Conservation (phyloP, 2,113 vertebrate species). For the Corythornis madagascariensis region DNA sequence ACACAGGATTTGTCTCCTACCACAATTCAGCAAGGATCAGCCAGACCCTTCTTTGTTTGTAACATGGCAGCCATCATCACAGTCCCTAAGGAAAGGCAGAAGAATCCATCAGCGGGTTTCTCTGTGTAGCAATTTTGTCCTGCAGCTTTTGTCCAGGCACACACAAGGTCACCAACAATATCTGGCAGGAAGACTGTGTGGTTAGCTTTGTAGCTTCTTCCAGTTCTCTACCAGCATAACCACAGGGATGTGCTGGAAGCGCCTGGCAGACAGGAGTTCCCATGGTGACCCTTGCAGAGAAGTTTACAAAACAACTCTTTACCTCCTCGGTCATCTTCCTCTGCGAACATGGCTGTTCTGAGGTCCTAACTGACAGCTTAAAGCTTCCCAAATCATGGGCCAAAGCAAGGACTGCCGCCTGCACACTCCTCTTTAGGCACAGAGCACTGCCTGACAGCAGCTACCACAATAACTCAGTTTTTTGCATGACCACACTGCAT, state of each 20-base stretch:
- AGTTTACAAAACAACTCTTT: conserved; percentile 42
- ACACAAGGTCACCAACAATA: conserved; percentile 27
- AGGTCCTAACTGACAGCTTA: background rate
- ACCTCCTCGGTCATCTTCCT: conserved; percentile 10
- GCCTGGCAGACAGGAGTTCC: conserved; percentile 4
- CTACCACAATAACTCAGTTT: conserved; percentile 10
- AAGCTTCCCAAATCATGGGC: background rate
- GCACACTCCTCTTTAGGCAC: background rate
- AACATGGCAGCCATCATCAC: background rate
- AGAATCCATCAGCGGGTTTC: conserved; percentile 6
- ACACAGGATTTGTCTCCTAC: background rate
- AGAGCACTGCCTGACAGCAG: background rate
- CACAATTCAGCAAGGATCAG: background rate
- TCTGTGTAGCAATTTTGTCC: background rate
- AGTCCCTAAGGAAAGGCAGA: background rate
- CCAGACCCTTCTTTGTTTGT: background rate
- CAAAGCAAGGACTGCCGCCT: background rate
- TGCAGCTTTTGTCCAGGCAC: conserved; percentile 33
- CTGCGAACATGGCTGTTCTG: background rate
- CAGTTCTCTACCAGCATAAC: conserved; percentile 18
- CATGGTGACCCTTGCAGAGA: conserved; percentile 15
- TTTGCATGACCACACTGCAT: background rate
- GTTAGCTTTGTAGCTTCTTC: conserved; percentile 23
- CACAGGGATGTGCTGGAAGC: background rate
- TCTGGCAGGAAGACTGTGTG: conserved; percentile 1